Conservation (phyloP, 2,888 invertebrate genomes). For the Coleophora flavipennella region DNA sequence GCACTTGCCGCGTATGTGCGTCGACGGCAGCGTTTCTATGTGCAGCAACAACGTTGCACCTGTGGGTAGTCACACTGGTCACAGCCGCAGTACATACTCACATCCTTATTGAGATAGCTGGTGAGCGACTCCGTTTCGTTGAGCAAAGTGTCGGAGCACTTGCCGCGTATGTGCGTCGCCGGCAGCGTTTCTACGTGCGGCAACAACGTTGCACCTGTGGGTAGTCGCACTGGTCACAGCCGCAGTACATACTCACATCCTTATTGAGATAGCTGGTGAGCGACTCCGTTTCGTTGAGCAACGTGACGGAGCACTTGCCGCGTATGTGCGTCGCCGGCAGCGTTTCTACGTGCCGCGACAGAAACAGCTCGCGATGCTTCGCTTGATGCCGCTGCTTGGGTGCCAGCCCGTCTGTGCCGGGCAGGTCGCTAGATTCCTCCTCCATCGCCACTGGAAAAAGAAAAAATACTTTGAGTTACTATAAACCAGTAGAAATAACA, state of each 20-base stretch:
- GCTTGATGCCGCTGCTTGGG: constrained; percentile 94
- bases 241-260: constrained; percentile 81
- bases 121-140: constrained; percentile 98
- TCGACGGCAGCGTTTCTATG: constrained; percentile 98
- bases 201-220: constrained; percentile 81
- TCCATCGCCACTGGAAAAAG: constrained; percentile 77
- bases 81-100: constrained; percentile 72
- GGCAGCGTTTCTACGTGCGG: constrained; percentile 98
- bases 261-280: constrained; percentile 96
- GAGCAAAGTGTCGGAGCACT: constrained; percentile 98
- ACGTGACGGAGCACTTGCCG: constrained; percentile 98
- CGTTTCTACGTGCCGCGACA: constrained; percentile 97
- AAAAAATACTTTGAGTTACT: too few species aligned
- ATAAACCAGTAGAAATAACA: too few species aligned
- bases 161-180: constrained; percentile 98
- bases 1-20: constrained; percentile 99
- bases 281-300: constrained; percentile 99
- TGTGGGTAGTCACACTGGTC: not conserved
- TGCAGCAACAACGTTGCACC: constrained; percentile 79
- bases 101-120: constrained; percentile 97
- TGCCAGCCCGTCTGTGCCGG: constrained; percentile 77
- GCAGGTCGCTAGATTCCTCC: constrained; percentile 74
- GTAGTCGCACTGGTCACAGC: not conserved
- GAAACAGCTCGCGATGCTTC: constrained; percentile 97
- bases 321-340: constrained; percentile 99